Evolutionary conservation across 2,113 vertebrate species (phyloP).

Genomic region (Gallinago media): DNA sequence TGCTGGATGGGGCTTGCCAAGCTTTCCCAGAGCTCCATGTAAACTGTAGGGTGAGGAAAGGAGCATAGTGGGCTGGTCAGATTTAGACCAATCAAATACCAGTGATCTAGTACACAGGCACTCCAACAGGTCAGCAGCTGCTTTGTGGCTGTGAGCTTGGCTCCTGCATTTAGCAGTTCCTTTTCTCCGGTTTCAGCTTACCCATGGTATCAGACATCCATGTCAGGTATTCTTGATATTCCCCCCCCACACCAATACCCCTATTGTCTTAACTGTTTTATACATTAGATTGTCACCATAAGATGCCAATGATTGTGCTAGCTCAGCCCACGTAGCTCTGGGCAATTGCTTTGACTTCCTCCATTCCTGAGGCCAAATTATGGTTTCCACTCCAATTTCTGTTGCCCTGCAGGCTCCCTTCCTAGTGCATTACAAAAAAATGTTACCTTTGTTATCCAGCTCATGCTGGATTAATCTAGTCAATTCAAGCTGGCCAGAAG

Average conservation of each 20-base stretch:
- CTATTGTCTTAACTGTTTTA: not conserved
- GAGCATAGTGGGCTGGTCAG: fast-evolving
- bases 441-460: conserved; percentile 46
- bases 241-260: fast-evolving
- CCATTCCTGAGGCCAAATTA: conserved; percentile 5
- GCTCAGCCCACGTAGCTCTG: not conserved
- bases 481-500: conserved; percentile 33
- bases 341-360: conserved; percentile 44
- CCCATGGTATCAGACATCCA: fast-evolving
- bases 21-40: not conserved
- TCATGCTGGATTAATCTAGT: conserved; percentile 54
- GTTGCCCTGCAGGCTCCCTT: conserved; percentile 43
- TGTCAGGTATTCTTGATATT: not conserved
- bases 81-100: not conserved
- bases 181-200: not conserved
- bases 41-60: not conserved
- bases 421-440: conserved; percentile 3
- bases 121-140: not conserved
- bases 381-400: conserved; percentile 48
- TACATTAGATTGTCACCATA: not conserved
- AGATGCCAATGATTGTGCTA: not conserved
- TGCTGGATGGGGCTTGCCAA: not conserved
- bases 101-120: not conserved
- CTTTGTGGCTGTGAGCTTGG: not conserved
- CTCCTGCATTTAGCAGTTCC: not conserved